These are phyloP conservation scores for Chiloscyllium plagiosum DNA, from an alignment of 2,113 vertebrate species.

Conservation along the genomic window DNA sequence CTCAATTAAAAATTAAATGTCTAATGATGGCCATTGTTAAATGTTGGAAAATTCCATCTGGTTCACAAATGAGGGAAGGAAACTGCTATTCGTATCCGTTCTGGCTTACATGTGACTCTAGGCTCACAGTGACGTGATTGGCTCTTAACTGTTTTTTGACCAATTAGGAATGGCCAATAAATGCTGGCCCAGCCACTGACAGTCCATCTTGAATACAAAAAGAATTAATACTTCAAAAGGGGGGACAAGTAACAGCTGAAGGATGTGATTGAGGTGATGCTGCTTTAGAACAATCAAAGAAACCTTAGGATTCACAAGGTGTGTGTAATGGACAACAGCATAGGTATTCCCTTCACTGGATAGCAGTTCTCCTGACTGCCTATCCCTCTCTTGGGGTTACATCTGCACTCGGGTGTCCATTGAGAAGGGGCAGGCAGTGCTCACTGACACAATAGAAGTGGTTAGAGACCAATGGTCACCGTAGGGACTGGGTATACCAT, in stretches of 20 bases:
- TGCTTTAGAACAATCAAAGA: background rate
- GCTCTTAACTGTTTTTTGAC: too few species aligned
- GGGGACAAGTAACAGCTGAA: background rate
- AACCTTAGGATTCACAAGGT: background rate
- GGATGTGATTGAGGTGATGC: background rate
- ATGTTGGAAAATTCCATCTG: too few species aligned
- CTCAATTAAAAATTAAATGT: background rate
- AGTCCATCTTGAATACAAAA: background rate
- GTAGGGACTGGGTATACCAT: too few species aligned
- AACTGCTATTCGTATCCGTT: background rate
- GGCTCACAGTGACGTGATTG: background rate
- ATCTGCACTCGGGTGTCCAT: too few species aligned
- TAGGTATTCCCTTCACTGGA: background rate
- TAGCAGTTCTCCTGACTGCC: background rate
- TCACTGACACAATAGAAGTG: too few species aligned
- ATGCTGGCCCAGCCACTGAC: background rate
- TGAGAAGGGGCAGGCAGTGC: too few species aligned
- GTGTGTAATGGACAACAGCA: background rate
- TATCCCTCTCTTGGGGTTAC: too few species aligned
- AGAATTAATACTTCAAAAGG: background rate
- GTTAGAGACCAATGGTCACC: too few species aligned
- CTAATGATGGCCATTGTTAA: background rate
- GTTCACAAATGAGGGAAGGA: background rate
- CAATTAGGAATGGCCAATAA: background rate
- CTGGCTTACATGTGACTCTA: background rate